These are phyloP conservation scores for Papilio aristodemus DNA, from an alignment of 1,140 invertebrate species.

Conservation along the genomic window DNA sequence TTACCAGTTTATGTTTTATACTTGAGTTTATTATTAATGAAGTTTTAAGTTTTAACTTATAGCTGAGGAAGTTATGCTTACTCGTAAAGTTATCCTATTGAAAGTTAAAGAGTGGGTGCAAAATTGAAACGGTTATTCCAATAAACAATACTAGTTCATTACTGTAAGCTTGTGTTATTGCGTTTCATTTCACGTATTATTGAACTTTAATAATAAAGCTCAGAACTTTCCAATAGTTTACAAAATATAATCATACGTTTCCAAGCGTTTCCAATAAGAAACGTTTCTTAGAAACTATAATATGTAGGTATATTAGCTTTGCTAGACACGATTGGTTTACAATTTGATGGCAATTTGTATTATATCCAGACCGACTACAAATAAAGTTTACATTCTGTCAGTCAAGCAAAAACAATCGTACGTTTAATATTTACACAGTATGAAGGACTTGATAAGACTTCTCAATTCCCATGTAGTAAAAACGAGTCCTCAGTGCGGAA, in stretches of 20 bases:
- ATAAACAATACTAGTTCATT: background rate
- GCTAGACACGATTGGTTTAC: too few relatives aligned
- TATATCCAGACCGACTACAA: too few relatives aligned
- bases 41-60: background rate
- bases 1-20: background rate
- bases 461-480: too few relatives aligned
- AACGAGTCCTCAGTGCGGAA: too few relatives aligned
- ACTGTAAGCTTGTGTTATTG: background rate
- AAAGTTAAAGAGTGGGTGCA: background rate
- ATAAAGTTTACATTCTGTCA: too few relatives aligned
- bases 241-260: background rate
- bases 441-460: too few relatives aligned
- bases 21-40: too few relatives aligned
- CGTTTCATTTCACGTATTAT: background rate
- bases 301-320: too few relatives aligned
- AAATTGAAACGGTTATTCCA: background rate
- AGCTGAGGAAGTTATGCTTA: slow-evolving; percentile 1
- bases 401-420: too few relatives aligned
- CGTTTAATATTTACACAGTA: too few relatives aligned
- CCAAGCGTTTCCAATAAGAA: background rate
- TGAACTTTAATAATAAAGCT: slow-evolving; percentile 15
- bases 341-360: too few relatives aligned
- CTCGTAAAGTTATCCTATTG: slow-evolving; percentile 8
- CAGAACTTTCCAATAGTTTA: background rate
- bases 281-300: background rate